Evolutionary conservation across 2,888 invertebrate species (phyloP), one percentile per base, ranked within the genome.

Genomic region (Hybos culiciformis): DNA sequence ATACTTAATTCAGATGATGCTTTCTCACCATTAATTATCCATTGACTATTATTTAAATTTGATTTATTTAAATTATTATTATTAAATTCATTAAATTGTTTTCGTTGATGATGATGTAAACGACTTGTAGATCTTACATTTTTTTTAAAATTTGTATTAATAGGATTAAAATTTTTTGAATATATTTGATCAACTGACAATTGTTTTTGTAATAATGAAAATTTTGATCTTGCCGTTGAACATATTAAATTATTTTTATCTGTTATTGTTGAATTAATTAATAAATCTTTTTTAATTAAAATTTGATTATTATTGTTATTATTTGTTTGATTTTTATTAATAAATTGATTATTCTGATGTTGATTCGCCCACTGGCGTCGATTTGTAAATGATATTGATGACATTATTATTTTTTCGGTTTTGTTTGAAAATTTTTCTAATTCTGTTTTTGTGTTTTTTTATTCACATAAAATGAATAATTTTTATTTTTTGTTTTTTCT

Each of bases 311-410:
- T 37, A 24, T 14, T 37, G 24, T 23, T 37, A 37, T 15, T 26
- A 26, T 18, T 38, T 38, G 15, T 14, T 11, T 26, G 9, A 26
- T 29, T 29, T n/a, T 29, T 29, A 15, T 43, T 48, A 15, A 42
- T 43, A 26, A 50, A 42, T 37, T 49, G 49, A 44, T 43, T 46
- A 33, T 52, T 48, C 39, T 44, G 46, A 50, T 48, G 45, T 38
- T 50, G 45, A 24, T 39, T 41, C 26, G 44, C 26, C 44, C 43
- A 45, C 37, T 47, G 41, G 15, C 44, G 46, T 23, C 47, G 42
- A 42, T 23, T 39, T 31, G 42, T 42, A 5, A 45, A 42, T 38
- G 47, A 48, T 21, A 36, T 36, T 36, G 36, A 36, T 20, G 36
- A 21, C 19, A 21, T 20, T 14, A 3, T 20, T 19, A 17, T 34